These are phyloP conservation scores for Pleuronectes platessa DNA, from an alignment of 2,113 vertebrate species.

Conservation along the genomic window DNA sequence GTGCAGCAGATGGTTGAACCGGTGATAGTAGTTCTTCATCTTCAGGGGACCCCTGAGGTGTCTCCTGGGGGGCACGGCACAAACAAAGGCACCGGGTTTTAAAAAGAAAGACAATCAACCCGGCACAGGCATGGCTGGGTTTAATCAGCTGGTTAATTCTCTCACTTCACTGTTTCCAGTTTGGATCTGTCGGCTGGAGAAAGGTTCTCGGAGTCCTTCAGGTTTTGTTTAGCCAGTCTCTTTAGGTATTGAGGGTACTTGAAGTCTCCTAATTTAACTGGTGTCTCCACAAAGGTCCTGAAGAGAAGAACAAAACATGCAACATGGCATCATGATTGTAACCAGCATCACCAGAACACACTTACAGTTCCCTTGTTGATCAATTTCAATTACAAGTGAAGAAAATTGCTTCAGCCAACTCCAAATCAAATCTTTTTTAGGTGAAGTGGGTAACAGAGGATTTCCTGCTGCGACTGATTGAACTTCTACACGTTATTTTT, in stretches of 20 bases:
- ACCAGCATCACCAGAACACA: no score
- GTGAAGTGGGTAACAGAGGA: neutral
- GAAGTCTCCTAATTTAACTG: slow-evolving; percentile 51
- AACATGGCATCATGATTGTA: no score
- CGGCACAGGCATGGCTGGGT: accelerated
- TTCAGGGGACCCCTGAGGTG: slow-evolving; percentile 79
- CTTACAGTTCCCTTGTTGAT: no score
- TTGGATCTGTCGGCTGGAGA: slow-evolving; percentile 49
- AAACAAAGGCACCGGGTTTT: neutral
- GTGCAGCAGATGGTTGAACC: slow-evolving; percentile 88
- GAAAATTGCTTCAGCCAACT: no score
- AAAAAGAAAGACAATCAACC: neutral
- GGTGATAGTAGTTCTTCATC: slow-evolving; percentile 81
- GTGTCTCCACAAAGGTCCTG: slow-evolving; percentile 38
- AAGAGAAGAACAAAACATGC: slow-evolving; percentile 18
- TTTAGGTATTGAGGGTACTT: slow-evolving; percentile 66
- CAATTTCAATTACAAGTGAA: no score
- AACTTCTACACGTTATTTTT: no score
- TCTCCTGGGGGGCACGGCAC: slow-evolving; percentile 66
- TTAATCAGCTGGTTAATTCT: neutral
- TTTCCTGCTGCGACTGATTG: no score
- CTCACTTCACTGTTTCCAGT: slow-evolving; percentile 70
- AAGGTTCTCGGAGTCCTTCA: slow-evolving; percentile 61
- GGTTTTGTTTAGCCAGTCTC: slow-evolving; percentile 56
- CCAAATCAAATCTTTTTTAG: neutral